Base-by-base conservation (phyloP, 2,888 invertebrate genomes). In the Lasioglossum figueresi region DNA sequence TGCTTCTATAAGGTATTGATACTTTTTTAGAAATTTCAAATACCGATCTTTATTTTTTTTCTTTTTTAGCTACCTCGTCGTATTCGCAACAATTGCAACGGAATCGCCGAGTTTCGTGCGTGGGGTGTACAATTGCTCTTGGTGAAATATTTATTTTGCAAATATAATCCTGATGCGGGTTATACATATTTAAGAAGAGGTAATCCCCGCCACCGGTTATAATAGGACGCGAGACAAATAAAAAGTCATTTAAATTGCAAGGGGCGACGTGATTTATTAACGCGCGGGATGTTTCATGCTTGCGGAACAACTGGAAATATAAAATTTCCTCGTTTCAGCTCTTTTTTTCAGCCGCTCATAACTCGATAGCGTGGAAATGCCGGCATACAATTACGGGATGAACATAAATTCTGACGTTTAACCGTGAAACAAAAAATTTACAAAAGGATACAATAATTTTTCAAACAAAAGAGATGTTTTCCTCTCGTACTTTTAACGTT, bases 241-340 rank as follows among this genome's bases (percentile, higher is more conserved):
- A 84, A 84, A 79, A 75, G 66, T 43, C n/a, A 37, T 85, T 84
- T 85, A 79, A 84, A 85, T 85, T 84, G 84, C 66, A 79, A 56
- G 37, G 59, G 52, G 48, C 12, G 2, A 14, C 31, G 52, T 76
- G 79, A 84, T 84, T 84, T 79, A 84, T 84, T 71, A 76, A 72
- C 71, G 66, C 14, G 12, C 27, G 31, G n/a, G 59, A 34, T 40
- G 37, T 45, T 84, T 84, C 74, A 37, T 48, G 70, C 70, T 78
- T 45, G 71, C 34, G 70, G 10, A 34, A 40, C 84, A 84, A 77
- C 70, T 74, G 43, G 76, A 59, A 40, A 56, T 56, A 71, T 43
- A 63, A 74, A 78, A 71, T 73, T 71, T 37, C 34, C 34, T 48
- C 78, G 37, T 56, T 71, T 43, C 40, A 19, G 16, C 31, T 16